Evolutionary conservation across 1,140 invertebrate species (phyloP).

Genomic region (Drosophila truncata): DNA sequence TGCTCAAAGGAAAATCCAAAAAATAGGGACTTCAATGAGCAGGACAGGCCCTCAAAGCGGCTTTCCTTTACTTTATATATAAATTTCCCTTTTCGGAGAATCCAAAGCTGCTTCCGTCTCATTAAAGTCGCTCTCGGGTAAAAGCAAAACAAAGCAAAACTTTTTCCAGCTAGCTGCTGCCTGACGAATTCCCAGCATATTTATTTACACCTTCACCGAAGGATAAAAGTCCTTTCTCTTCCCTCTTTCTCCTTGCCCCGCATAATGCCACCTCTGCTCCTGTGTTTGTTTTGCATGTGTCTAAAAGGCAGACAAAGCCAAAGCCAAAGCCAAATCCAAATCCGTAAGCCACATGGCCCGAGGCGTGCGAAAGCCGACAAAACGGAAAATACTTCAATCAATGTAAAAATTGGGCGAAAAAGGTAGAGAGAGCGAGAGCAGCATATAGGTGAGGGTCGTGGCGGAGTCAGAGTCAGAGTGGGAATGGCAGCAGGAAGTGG

Average conservation of each 20-base stretch:
- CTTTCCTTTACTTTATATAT: constrained; percentile 56
- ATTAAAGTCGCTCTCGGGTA: constrained; percentile 58
- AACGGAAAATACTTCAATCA: constrained; percentile 82
- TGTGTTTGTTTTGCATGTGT: constrained; percentile 75
- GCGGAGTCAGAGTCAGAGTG: not conserved
- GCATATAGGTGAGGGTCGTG: constrained; percentile 5
- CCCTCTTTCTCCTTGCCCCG: not conserved
- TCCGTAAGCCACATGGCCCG: constrained; percentile 74
- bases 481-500: constrained; percentile 50
- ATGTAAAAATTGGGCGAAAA: constrained; percentile 70
- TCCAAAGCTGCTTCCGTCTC: constrained; percentile 75
- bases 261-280: not conserved
- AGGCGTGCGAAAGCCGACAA: constrained; percentile 70
- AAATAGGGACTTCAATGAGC: constrained; percentile 2
- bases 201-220: constrained; percentile 75
- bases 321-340: constrained; percentile 64
- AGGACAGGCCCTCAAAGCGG: constrained; percentile 53
- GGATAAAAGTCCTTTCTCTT: constrained; percentile 27
- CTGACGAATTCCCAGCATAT: constrained; percentile 74
- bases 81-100: constrained; percentile 32
- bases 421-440: not conserved
- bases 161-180: constrained; percentile 27
- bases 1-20: constrained; percentile 32
- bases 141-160: constrained; percentile 34
- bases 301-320: constrained; percentile 69